Evolutionary conservation across 64 coral and sea anemone genomes (phyloP), one percentile per base, ranked within the genome.

Genomic region (Catalaphyllia jardinei): DNA sequence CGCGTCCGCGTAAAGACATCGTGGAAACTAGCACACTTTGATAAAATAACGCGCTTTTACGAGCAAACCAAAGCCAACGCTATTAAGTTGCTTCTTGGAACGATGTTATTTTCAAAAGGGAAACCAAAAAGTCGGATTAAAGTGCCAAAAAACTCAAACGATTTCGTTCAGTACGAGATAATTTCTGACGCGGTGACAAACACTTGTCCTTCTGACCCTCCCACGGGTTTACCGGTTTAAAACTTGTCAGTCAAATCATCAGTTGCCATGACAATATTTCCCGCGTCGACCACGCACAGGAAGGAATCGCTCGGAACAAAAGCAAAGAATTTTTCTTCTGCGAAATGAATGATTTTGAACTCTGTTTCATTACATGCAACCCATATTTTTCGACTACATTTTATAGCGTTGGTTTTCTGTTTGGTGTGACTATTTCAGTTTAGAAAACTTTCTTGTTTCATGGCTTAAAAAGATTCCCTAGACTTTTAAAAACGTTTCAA

Each of bases 1-100:
- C 95, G 39, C 82, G 94, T 74, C 95, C 81, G 18, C 88, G 67
- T 35, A 90, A 78, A 14, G 95, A 77, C 95, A 97, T 97, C 78
- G 42, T 91, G 46, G 31, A 86, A 54, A 38, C 60, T 35, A 85
- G 81, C 16, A 71, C 7, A 85, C 62, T 52, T 42, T 51, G 74
- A 38, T 12, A 33, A 16, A n/a, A 71, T 67, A 12, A 18, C 31
- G 50, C 81, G 13, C 31, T 69, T 49, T 1, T 28, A 64, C 15
- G 24, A 50, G 38, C 31, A 28, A 71, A 52, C 2, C 17, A 33
- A 85, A 85, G 35, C 38, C 38, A 29, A 13, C 19, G 19, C 4
- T 71, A 52, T 29, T 0, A 51, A 71, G 22, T 17, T 5, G 0
- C 62, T 19, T 4, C 20, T 83, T 85, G n/a, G 9, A 71, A 24